Base-by-base conservation (phyloP, 2,888 invertebrate genomes). In the Clanis bilineata region DNA sequence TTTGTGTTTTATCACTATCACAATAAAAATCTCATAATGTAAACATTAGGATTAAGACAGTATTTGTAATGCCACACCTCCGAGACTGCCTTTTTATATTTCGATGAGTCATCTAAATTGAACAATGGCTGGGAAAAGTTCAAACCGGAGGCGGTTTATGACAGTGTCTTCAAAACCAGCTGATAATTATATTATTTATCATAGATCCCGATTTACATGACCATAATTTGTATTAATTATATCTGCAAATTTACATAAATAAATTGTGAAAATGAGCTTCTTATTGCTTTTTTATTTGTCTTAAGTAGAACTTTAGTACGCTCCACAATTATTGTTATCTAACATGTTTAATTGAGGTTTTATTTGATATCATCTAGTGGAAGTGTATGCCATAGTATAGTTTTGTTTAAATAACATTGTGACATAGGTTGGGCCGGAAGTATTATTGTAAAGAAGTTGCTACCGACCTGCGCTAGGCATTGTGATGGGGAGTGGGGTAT, bases 181-280 rank as follows among this genome's bases (percentile, higher is more conserved):
- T 84, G 74, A 82, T 82, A 83, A 79, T 79, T 82, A 80, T 82
- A 86, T 86, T 82, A 84, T 88, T 87, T 90, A 88, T 83, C 84
- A 87, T 90, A 86, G 86, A 86, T 83, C 88, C 89, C 86, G 83
- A 88, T 91, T 88, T 90, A 92, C 89, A 90, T 86, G 89, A 92
- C 87, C 89, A 91, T 89, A 74, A 87, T 93, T 93, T 93, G 91
- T 93, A 93, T 85, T 92, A 88, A 92, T 86, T 90, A 90, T 92
- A 90, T 87, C 88, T 90, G 91, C 92, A 92, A 92, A 92, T 93
- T 93, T 93, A 92, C 92, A 92, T 91, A 83, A 93, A 92, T 92
- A 92, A 93, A 93, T 88, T 77, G 85, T 90, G 84, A 83, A 90
- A 92, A 92, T 80, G 88, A 90, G 90, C 89, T 91, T 73, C 89